Evolutionary conservation across 2,888 invertebrate species (phyloP).

Genomic region (Ditula angustiorana): DNA sequence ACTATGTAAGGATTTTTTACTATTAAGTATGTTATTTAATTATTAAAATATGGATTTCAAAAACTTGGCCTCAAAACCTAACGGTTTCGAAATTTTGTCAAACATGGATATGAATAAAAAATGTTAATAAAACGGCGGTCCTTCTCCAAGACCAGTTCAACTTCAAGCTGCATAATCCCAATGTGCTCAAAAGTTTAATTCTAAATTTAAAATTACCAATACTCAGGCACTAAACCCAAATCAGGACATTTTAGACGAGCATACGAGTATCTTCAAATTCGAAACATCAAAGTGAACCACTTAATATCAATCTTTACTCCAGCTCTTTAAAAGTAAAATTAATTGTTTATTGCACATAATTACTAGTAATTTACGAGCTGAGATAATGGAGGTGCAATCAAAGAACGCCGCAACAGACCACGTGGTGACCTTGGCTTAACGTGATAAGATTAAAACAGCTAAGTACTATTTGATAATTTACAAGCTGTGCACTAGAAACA

Average conservation of each 20-base stretch:
- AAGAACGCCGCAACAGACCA: slow-evolving; percentile 46
- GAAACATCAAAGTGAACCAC: slow-evolving; percentile 31
- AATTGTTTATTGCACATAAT: slow-evolving; percentile 52
- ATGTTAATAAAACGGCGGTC: too few relatives aligned
- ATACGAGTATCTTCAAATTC: not conserved
- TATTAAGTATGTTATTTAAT: too few relatives aligned
- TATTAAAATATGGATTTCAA: too few relatives aligned
- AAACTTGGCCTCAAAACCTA: too few relatives aligned
- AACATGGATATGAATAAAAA: too few relatives aligned
- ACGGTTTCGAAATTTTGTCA: too few relatives aligned
- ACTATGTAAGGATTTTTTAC: too few relatives aligned
- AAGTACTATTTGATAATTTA: not conserved
- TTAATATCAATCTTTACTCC: slow-evolving; percentile 2
- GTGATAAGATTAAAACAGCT: slow-evolving; percentile 1
- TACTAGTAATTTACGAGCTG: slow-evolving; percentile 69
- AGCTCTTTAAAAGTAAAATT: slow-evolving; percentile 31
- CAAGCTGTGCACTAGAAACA: not conserved
- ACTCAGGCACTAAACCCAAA: not conserved
- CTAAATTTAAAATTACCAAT: not conserved
- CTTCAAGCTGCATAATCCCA: too few relatives aligned
- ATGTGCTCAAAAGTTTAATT: not conserved
- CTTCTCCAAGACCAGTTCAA: too few relatives aligned
- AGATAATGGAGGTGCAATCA: slow-evolving; percentile 66
- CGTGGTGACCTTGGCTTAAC: slow-evolving; percentile 43
- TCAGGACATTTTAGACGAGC: not conserved